These are phyloP conservation scores for Campylorhamphus procurvoides DNA, from an alignment of 2,113 vertebrate species.

Conservation along the genomic window DNA sequence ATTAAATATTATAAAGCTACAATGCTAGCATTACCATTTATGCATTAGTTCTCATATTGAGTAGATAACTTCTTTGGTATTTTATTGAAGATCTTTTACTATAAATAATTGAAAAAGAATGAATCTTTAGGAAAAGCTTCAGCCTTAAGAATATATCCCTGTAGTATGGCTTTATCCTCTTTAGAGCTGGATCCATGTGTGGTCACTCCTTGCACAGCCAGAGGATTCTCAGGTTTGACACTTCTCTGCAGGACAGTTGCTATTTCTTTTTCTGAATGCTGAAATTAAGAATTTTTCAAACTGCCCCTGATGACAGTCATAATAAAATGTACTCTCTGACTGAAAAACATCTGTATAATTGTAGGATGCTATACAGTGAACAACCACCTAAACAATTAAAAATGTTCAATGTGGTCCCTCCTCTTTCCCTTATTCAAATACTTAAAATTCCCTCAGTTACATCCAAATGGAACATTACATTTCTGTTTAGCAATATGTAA, in stretches of 20 bases:
- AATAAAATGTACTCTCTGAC: neutral
- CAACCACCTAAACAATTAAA: neutral
- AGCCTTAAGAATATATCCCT: neutral
- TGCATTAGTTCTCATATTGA: neutral
- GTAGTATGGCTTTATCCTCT: neutral
- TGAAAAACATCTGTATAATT: neutral
- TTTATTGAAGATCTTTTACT: neutral
- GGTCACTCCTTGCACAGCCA: neutral
- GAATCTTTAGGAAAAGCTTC: neutral
- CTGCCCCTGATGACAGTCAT: neutral
- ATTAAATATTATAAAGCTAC: neutral
- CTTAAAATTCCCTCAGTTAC: conserved; percentile 4
- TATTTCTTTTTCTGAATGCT: neutral
- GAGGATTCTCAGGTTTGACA: neutral
- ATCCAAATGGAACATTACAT: conserved; percentile 11
- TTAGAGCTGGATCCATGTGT: neutral
- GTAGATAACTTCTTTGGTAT: neutral
- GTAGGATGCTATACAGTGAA: neutral
- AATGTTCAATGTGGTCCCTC: neutral
- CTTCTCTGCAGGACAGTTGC: neutral
- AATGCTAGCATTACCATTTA: neutral
- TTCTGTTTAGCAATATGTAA: neutral
- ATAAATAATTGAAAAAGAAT: neutral
- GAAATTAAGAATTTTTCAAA: conserved; percentile 17
- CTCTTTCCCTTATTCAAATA: neutral